phyloP scores from a whole-genome alignment of 1,140 invertebrate species.

The Macrobrachium rosenbergii region DNA sequence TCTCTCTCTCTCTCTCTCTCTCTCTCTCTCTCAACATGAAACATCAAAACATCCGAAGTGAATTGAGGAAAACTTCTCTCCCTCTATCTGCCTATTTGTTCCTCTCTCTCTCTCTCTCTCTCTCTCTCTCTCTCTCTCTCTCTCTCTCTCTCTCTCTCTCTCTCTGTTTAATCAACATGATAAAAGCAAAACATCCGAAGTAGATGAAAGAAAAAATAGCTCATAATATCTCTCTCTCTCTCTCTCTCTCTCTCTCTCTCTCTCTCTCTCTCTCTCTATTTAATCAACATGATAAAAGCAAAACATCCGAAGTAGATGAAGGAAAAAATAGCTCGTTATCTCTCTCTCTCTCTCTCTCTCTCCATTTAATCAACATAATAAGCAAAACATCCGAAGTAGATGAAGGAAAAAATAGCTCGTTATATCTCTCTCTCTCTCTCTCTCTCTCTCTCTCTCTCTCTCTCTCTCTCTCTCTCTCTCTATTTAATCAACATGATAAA shows the following conservation, averaged over 20 bases:
- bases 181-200: background rate
- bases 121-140: slow-evolving; percentile 32
- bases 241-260: too few species aligned
- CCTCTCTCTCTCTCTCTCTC: slow-evolving; percentile 31
- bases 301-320: too few species aligned
- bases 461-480: slow-evolving; percentile 8
- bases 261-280: too few species aligned
- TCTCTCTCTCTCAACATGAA: background rate
- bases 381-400: too few species aligned
- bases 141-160: slow-evolving; percentile 20
- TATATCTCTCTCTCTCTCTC: background rate
- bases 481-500: too few species aligned
- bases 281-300: too few species aligned
- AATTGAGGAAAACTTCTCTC: background rate
- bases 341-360: too few species aligned
- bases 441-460: slow-evolving; percentile 17
- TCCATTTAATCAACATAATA: too few species aligned
- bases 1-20: slow-evolving; percentile 14
- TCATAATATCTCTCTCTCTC: too few species aligned
- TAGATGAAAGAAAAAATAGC: too few species aligned
- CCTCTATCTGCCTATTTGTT: slow-evolving; percentile 5
- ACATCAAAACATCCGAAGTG: background rate
- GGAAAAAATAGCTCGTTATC: too few species aligned
- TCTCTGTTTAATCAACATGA: background rate
- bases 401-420: background rate